phyloP scores from a whole-genome alignment of 2,113 vertebrate species.

The Coturnix japonica region DNA sequence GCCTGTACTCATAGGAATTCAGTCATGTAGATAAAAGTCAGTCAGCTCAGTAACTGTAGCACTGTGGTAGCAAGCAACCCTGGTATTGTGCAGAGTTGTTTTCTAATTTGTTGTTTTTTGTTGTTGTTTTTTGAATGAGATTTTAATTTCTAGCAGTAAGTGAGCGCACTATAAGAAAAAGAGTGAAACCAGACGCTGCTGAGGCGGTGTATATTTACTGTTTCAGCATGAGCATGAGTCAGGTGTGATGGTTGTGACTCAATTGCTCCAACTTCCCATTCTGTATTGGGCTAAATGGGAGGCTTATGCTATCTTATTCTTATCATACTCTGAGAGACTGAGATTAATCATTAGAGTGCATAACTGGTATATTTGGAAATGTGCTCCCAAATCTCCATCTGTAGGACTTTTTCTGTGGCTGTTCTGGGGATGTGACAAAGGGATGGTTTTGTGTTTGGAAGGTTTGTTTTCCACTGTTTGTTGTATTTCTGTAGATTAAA shows the following conservation, averaged over 20 bases:
- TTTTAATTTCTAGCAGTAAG: background rate
- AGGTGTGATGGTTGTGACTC: background rate
- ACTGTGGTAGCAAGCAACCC: background rate
- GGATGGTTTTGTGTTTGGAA: background rate
- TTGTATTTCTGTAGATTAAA: background rate
- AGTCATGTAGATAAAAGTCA: background rate
- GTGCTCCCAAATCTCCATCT: background rate
- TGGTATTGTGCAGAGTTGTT: background rate
- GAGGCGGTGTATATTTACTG: background rate
- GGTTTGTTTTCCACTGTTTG: background rate
- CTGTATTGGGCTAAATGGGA: background rate
- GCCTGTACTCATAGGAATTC: background rate
- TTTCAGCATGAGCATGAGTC: fast-evolving
- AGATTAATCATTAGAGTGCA: background rate
- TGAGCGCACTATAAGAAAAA: background rate
- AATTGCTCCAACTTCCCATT: background rate
- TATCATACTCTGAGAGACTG: background rate
- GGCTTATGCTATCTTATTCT: background rate
- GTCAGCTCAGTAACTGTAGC: background rate
- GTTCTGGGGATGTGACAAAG: background rate
- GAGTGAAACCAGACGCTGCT: background rate
- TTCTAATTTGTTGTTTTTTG: background rate
- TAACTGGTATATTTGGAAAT: background rate
- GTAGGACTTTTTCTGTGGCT: background rate
- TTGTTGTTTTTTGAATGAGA: background rate